Percentiles rank a stretch among this genome's conserved stretches.
phyloP scores from a whole-genome alignment of 2,797 vertebrate species.

The Capromys pilorides region DNA sequence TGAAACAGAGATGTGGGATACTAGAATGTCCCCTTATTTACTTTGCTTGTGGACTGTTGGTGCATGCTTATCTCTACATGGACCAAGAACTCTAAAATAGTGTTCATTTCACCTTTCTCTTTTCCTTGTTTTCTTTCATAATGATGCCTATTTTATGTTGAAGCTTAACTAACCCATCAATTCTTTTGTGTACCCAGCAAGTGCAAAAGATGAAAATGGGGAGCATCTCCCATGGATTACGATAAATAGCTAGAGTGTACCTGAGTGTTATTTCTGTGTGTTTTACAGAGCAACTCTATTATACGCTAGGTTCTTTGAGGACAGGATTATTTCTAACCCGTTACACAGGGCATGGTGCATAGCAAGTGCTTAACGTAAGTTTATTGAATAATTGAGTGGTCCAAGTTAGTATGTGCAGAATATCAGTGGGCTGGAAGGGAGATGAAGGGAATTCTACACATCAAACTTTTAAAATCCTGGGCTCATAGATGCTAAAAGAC shows the following conservation, averaged over 20 bases:
- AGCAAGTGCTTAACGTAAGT: not conserved
- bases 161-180: conserved; percentile 19
- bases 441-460: conserved; percentile 20
- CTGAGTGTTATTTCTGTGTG: not conserved
- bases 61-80: not conserved
- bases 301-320: not conserved
- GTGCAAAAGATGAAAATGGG: conserved; percentile 28
- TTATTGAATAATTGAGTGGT: conserved; percentile 24
- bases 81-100: not conserved
- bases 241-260: not conserved
- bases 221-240: not conserved
- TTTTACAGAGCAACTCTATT: conserved; percentile 19
- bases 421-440: not conserved
- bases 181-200: not conserved
- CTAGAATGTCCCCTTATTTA: not conserved
- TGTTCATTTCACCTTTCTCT: not conserved
- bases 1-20: not conserved
- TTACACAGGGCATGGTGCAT: not conserved
- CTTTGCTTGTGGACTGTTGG: not conserved
- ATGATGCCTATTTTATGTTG: not conserved
- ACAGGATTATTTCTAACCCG: not conserved
- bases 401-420: not conserved
- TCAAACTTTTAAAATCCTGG: not conserved
- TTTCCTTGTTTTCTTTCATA: not conserved
- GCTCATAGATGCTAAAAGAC: not conserved